Evolutionary conservation across 1,140 invertebrate species (phyloP).

Genomic region (Telenomus remus): DNA sequence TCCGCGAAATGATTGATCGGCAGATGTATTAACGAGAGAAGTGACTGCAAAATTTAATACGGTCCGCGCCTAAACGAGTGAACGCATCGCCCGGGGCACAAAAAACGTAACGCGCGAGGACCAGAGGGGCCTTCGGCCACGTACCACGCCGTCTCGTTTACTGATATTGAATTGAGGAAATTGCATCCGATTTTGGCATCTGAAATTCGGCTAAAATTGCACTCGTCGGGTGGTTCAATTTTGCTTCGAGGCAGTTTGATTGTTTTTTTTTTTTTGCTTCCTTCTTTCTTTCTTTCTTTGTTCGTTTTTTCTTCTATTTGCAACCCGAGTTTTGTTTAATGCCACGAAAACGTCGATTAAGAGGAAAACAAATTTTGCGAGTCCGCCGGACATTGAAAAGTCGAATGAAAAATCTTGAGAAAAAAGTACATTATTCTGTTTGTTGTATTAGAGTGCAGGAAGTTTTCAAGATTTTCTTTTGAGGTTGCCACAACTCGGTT

Average conservation of each 20-base stretch:
- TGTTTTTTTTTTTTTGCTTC: background rate
- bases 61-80: slow-evolving; percentile 9
- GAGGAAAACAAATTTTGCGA: background rate
- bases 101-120: slow-evolving; percentile 28
- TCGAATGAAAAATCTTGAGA: no score
- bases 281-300: background rate
- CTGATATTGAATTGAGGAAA: slow-evolving; percentile 26
- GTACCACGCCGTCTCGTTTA: slow-evolving; percentile 15
- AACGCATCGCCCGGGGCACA: slow-evolving; percentile 14
- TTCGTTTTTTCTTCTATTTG: no score
- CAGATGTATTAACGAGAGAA: slow-evolving; percentile 52
- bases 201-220: slow-evolving; percentile 7
- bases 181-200: slow-evolving; percentile 20
- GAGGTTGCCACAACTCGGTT: no score
- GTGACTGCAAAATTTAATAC: slow-evolving; percentile 29
- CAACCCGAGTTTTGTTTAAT: background rate
- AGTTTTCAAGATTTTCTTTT: no score
- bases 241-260: background rate
- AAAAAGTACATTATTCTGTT: background rate
- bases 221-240: background rate
- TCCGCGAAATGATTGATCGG: slow-evolving; percentile 48
- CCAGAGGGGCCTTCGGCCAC: slow-evolving; percentile 17
- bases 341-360: background rate
- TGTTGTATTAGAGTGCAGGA: no score
- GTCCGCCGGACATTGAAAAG: slow-evolving; percentile 5